These are phyloP conservation scores for Tursiops truncatus DNA, from an alignment of 2,113 vertebrate genomes.

Conservation along the genomic window DNA sequence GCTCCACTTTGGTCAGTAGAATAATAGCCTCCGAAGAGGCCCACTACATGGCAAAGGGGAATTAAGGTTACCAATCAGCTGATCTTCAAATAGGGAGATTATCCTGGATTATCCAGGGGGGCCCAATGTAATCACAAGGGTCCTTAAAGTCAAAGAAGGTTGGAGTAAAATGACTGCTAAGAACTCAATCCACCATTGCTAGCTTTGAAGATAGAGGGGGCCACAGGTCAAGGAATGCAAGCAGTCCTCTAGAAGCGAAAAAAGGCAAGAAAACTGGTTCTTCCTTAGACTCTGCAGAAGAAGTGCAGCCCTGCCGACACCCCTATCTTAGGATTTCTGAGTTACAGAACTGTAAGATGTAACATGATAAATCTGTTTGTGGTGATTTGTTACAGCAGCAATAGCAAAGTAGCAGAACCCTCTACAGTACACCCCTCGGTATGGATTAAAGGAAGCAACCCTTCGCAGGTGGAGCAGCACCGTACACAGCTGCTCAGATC, in stretches of 20 bases:
- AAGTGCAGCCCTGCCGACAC: not conserved
- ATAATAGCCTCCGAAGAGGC: too few relatives aligned
- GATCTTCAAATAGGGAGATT: not conserved
- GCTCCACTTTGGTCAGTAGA: rapidly evolving
- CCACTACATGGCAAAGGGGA: not conserved
- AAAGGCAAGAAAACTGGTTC: not conserved
- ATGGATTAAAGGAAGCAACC: not conserved
- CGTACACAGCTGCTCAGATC: not conserved
- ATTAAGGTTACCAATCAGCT: too few relatives aligned
- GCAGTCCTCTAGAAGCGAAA: too few relatives aligned
- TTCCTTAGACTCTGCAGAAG: not conserved
- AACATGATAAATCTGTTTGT: not conserved
- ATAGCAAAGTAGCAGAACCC: not conserved
- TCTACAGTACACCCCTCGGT: not conserved
- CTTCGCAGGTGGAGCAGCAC: too few relatives aligned
- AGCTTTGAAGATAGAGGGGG: not conserved
- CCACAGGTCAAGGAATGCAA: not conserved
- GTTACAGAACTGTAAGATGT: not conserved
- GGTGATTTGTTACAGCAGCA: not conserved
- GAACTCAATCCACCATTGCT: too few relatives aligned
- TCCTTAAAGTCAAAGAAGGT: not conserved
- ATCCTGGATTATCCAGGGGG: not conserved
- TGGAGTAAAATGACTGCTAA: not conserved
- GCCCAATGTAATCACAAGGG: not conserved
- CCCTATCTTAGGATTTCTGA: not conserved